Evolutionary conservation across 1,140 invertebrate species (phyloP).

Genomic region (Sipha flava): DNA sequence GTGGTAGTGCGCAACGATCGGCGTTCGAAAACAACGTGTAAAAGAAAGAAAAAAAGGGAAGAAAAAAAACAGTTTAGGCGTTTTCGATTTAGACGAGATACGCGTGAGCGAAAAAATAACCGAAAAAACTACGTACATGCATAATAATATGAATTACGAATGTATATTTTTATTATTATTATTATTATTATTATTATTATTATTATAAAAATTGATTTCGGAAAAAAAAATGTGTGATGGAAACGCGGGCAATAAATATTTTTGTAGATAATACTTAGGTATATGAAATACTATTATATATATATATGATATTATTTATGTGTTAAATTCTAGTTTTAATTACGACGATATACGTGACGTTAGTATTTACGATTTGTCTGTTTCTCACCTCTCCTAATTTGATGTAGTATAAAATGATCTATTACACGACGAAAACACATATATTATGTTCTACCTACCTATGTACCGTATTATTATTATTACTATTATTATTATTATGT

Average conservation of each 20-base stretch:
- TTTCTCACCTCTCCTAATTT: not conserved
- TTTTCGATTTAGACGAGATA: too few relatives aligned
- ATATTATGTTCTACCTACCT: too few relatives aligned
- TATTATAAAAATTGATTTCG: not conserved
- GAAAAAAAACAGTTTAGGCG: too few relatives aligned
- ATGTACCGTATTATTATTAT: not conserved
- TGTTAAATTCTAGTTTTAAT: not conserved
- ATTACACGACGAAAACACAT: too few relatives aligned
- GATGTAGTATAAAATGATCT: too few relatives aligned
- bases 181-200: not conserved
- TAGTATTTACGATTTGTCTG: not conserved
- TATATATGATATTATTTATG: not conserved
- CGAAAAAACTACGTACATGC: too few relatives aligned
- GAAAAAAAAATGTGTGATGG: not conserved
- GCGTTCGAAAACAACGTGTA: too few relatives aligned
- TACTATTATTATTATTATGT: not conserved
- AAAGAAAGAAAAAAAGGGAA: too few relatives aligned
- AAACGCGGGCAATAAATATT: slow-evolving; percentile 28
- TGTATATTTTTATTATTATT: not conserved
- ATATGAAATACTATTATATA: not conserved
- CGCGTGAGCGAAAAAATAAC: too few relatives aligned
- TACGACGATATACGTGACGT: not conserved
- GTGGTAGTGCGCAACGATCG: too few relatives aligned
- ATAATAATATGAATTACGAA: too few relatives aligned
- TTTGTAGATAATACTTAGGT: slow-evolving; percentile 1